A percentile compares a stretch with the other conserved stretches of the same genome.
These are phyloP conservation scores for Sebastes wilsoni DNA, from an alignment of 2,797 vertebrate species.

Conservation along the genomic window DNA sequence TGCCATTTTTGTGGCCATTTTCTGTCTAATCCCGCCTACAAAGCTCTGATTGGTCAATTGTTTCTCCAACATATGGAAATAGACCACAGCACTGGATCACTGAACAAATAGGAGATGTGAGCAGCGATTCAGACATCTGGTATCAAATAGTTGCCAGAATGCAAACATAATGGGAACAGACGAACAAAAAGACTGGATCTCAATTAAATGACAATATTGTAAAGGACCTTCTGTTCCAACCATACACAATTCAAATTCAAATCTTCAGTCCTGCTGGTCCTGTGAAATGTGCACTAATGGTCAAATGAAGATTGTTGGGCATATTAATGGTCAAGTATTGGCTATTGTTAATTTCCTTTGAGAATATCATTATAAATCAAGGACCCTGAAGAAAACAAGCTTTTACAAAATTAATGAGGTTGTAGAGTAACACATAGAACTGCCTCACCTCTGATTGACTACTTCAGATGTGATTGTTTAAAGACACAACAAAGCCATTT, in stretches of 20 bases:
- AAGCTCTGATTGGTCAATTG: not conserved
- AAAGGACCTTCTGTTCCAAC: not conserved
- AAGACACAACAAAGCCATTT: not conserved
- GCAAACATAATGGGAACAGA: not conserved
- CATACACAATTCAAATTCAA: not conserved
- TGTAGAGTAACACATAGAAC: not conserved
- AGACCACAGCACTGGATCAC: not conserved
- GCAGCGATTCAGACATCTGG: not conserved
- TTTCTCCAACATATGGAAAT: not conserved
- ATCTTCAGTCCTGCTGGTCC: no score
- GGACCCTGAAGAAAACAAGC: not conserved
- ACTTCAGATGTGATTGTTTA: constrained; percentile 17
- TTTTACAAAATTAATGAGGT: not conserved
- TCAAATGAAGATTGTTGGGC: no score
- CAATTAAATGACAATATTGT: not conserved
- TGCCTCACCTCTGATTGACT: not conserved
- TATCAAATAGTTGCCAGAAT: not conserved
- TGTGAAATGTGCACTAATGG: no score
- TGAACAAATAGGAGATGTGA: not conserved
- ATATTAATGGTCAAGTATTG: not conserved
- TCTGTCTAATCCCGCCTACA: not conserved
- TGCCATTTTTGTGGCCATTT: not conserved
- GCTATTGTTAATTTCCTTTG: not conserved
- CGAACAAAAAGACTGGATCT: not conserved
- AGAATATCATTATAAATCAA: not conserved